Percentiles rank a stretch among this genome's conserved stretches.
Conservation (phyloP, 2,113 vertebrate genomes). For the Hippocampus comes region DNA sequence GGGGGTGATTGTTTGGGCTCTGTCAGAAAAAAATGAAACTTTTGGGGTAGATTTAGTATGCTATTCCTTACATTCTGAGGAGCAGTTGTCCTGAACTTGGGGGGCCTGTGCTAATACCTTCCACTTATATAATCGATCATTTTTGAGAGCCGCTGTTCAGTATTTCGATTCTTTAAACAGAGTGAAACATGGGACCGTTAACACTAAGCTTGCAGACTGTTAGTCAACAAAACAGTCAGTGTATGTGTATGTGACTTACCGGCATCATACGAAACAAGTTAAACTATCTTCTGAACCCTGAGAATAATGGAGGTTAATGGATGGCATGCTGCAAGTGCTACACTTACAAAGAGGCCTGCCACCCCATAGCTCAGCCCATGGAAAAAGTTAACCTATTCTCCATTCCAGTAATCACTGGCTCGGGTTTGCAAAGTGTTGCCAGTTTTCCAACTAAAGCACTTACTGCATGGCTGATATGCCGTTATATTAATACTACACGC, state of each 20-base stretch:
- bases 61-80: not conserved
- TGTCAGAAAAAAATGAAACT: slow-evolving; percentile 16
- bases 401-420: slow-evolving; percentile 50
- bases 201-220: not conserved
- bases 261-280: not conserved
- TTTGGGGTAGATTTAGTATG: slow-evolving; percentile 1
- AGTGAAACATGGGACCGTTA: not conserved
- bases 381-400: slow-evolving; percentile 33
- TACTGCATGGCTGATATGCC: slow-evolving; percentile 50
- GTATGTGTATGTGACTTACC: not conserved
- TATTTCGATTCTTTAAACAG: not conserved
- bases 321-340: slow-evolving; percentile 20
- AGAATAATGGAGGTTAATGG: slow-evolving; percentile 12
- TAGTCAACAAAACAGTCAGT: slow-evolving; percentile 1
- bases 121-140: slow-evolving; percentile 10
- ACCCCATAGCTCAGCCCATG: slow-evolving; percentile 38
- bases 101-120: slow-evolving; percentile 12
- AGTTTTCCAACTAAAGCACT: slow-evolving; percentile 60
- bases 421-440: slow-evolving; percentile 60
- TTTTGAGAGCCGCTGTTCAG: slow-evolving; percentile 8
- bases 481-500: slow-evolving; percentile 24
- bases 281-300: not conserved
- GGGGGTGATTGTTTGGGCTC: not conserved
- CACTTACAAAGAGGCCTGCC: slow-evolving; percentile 31
- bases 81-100: slow-evolving; percentile 7